Evolutionary conservation across 2,888 invertebrate genomes (phyloP).

Genomic region (Acrobasis consociella): DNA sequence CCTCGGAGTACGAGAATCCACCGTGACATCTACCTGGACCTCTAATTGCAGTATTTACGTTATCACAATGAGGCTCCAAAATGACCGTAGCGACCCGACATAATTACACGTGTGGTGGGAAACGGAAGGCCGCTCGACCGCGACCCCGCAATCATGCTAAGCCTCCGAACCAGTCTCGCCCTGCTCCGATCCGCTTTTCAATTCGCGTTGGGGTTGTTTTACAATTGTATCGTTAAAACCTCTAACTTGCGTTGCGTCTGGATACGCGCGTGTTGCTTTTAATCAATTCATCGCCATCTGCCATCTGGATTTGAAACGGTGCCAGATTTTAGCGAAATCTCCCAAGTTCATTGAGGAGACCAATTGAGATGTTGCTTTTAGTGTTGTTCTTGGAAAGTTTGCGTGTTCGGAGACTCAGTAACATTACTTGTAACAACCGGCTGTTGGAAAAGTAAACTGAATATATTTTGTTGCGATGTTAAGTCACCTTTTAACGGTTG

Average conservation of each 20-base stretch:
- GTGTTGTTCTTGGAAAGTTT: conserved; percentile 48
- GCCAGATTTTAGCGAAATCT: conserved; percentile 57
- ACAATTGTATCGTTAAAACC: conserved; percentile 5
- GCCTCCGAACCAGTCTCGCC: conserved; percentile 18
- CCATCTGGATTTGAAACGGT: conserved; percentile 52
- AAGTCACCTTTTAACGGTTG: neutral
- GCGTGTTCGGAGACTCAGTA: conserved; percentile 18
- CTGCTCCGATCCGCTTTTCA: conserved; percentile 1
- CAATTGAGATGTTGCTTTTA: conserved; percentile 48
- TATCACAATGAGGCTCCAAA: conserved; percentile 10
- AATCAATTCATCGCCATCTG: conserved; percentile 38
- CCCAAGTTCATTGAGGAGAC: conserved; percentile 63
- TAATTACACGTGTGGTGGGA: conserved; percentile 22
- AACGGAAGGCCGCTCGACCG: conserved; percentile 26
- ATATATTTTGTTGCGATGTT: conserved; percentile 1
- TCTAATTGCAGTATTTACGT: conserved; percentile 19
- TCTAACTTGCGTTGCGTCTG: neutral
- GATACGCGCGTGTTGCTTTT: conserved; percentile 13
- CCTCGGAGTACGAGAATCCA: neutral
- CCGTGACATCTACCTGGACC: neutral
- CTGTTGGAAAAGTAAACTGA: neutral
- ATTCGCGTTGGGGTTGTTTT: conserved; percentile 1
- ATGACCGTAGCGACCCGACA: conserved; percentile 19
- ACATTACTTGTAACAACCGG: neutral
- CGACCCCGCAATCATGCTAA: conserved; percentile 35